Evolutionary conservation across 2,113 vertebrate species (phyloP), one percentile per base, ranked within the genome.

Genomic region (Merops nubicus): DNA sequence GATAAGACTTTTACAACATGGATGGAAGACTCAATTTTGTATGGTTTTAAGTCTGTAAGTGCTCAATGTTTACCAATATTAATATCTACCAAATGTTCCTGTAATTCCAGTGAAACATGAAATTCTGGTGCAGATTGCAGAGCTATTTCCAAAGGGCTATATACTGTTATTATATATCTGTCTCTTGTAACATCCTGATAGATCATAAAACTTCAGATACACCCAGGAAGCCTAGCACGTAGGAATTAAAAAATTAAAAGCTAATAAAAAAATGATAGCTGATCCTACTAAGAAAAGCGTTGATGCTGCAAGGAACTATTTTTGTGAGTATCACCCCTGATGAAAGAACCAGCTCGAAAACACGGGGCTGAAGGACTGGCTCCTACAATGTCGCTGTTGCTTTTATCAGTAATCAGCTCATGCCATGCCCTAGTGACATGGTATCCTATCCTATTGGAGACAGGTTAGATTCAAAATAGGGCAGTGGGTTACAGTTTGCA

Each of bases 321-420:
- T 60, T 43, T 8, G 8, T 60, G 51, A 50, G 21, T 68, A 23
- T 76, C 54, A 31, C 12, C n/a, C 5, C 1, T 56, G 54, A 8
- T 83, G 56, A 54, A 70, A 57, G 12, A 45, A 54, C 43, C 14
- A 29, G 31, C 19, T 54, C 45, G 54, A 82, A 36, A 12, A 8
- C n/a, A 82, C 47, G 16, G 14, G 26, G 10, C 12, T 91, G 62
- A 51, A 51, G 56, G 60, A 43, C 5, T 70, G 42, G 11, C 51
- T 79, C 33, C 42, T 34, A 5, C 0, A 1, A 8, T 47, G 28
- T 63, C 0, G 0, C 16, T 88, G 69, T 25, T 64, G n/a, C 53
- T 78, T 79, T 40, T 26, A 14, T 26, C 28, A 73, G 36, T 51
- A 60, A 56, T 85, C 31, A 42, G 19, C 28, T 75, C 22, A 18